A percentile compares a stretch with the other conserved stretches of the same genome.
phyloP scores from a whole-genome alignment of 2,888 invertebrate species.

The Lochmaea capreae region DNA sequence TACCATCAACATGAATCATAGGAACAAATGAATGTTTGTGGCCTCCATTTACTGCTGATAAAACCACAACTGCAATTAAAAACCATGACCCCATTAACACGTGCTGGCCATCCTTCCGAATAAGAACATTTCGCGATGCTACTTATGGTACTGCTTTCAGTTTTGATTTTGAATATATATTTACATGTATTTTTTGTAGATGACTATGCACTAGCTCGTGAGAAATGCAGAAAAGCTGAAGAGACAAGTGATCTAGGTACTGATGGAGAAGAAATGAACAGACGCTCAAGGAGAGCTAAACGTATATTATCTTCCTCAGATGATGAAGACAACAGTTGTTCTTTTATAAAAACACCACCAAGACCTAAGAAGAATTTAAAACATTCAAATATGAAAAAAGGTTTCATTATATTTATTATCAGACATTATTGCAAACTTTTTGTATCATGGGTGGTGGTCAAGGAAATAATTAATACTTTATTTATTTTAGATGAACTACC shows the following conservation, averaged over 20 bases:
- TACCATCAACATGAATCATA: constrained; percentile 16
- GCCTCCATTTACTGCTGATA: constrained; percentile 11
- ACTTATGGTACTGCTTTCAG: constrained; percentile 15
- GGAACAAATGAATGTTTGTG: constrained; percentile 14
- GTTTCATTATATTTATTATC: constrained; percentile 4
- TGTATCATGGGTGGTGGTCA: no score
- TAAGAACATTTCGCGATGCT: constrained; percentile 14
- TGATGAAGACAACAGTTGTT: neutral
- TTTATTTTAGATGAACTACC: constrained; percentile 6
- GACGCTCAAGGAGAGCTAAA: neutral
- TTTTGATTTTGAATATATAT: constrained; percentile 15
- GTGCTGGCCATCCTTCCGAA: constrained; percentile 10
- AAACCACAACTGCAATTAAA: constrained; percentile 5
- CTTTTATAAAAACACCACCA: no score
- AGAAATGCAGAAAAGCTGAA: constrained; percentile 20
- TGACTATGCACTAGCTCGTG: constrained; percentile 15
- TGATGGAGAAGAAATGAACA: no score
- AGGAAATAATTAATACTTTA: no score
- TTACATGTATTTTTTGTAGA: constrained; percentile 13
- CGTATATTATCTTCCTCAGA: constrained; percentile 13
- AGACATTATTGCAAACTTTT: no score
- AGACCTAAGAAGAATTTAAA: no score
- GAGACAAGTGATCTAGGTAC: constrained; percentile 17
- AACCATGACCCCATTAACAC: constrained; percentile 7
- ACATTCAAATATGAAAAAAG: neutral